Base-by-base conservation (phyloP, 2,113 vertebrate species). In the Cheilinus undulatus region DNA sequence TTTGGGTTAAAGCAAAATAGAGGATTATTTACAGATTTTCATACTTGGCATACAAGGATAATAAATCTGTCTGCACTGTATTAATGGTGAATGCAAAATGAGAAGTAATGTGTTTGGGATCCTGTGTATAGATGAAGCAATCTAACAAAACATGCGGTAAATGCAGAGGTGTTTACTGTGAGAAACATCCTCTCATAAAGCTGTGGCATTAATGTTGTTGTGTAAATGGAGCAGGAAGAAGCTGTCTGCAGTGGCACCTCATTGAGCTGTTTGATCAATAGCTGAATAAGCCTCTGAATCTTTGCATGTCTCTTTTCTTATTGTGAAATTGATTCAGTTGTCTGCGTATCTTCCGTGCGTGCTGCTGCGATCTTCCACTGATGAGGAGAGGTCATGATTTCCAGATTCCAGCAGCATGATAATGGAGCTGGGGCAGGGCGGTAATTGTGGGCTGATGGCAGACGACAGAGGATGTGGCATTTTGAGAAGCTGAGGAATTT, bases 401-500 rank as follows among this genome's bases (percentile, higher is more conserved):
- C 27, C 26, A 13, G 15, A 56, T 73, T 69, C 65, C 32, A 22
- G 70, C 59, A 24, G 75, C 74, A 65, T 69, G 67, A 74, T 69
- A 42, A 81, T 76, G 61, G 63, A 13, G 53, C 19, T 8, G 1
- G 49, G 13, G n/a, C 36, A 30, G 4, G 53, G 61, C 58, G 3
- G 53, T 68, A 76, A 80, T 62, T 53, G 45, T 43, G 32, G 64
- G 60, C 81, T 73, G 66, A 78, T 50, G 42, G 30, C 62, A 43
- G 69, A 63, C 48, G 59, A 79, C 62, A 27, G 49, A 46, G 46
- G 76, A 73, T 34, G 80, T 72, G 67, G 48, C 69, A 69, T 85
- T 87, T 80, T 70, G 68, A 85, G 79, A 42, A 73, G 78, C 57
- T 27, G 54, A 78, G 69, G 77, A 85, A 83, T 88, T 88, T 69